Conservation (phyloP, 2,797 vertebrate genomes). For the Hoplostethus atlanticus region DNA sequence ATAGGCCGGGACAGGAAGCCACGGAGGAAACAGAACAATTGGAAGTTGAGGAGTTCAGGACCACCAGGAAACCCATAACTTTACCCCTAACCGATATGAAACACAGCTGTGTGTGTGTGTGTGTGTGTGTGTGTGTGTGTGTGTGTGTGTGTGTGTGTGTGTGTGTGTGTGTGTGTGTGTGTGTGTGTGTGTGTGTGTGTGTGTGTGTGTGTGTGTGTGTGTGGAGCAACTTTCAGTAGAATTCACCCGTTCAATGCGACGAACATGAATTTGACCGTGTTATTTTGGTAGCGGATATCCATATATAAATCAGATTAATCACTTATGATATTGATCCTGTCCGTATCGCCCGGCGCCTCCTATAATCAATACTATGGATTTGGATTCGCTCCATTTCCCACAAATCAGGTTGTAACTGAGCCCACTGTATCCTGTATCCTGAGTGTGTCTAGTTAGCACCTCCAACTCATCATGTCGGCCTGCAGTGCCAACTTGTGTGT, state of each 20-base stretch:
- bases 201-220: no score
- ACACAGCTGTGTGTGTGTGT: neutral
- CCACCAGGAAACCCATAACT: conserved; percentile 36
- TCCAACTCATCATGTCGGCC: conserved; percentile 32
- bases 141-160: neutral
- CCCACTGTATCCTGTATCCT: conserved; percentile 1
- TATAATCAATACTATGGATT: neutral
- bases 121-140: neutral
- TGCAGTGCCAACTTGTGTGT: conserved; percentile 14
- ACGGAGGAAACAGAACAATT: conserved; percentile 64
- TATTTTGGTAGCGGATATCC: no score
- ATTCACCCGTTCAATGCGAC: no score
- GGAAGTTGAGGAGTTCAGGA: conserved; percentile 26
- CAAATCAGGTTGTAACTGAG: neutral
- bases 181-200: no score
- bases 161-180: no score
- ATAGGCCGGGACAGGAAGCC: conserved; percentile 36
- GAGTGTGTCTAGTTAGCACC: conserved; percentile 31
- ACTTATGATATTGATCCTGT: no score
- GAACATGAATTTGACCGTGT: no score
- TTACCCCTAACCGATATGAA: conserved; percentile 45
- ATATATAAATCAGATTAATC: no score
- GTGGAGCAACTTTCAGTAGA: no score
- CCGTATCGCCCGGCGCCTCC: no score
- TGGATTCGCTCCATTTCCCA: neutral